phyloP scores from a whole-genome alignment of 2,797 vertebrate genomes.

The Acanthurus tractus region DNA sequence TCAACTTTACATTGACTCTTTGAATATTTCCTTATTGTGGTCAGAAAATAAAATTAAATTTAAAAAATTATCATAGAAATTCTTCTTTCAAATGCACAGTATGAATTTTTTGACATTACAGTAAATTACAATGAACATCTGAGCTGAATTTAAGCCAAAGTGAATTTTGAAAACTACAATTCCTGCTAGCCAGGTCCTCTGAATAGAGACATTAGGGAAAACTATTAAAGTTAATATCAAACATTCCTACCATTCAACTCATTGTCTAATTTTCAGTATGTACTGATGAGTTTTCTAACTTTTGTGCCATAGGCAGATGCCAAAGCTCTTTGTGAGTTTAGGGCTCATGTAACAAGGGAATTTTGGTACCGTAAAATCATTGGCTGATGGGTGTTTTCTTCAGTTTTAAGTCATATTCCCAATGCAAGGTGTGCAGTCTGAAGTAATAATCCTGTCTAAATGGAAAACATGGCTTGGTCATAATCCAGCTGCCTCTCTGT shows the following conservation, averaged over 20 bases:
- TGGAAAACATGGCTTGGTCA: conserved; percentile 80
- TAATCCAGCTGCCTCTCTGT: conserved; percentile 82
- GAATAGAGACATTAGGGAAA: neutral
- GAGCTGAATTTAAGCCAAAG: neutral
- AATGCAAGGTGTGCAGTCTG: conserved; percentile 69
- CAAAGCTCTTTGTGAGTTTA: conserved; percentile 40
- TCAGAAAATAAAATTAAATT: neutral
- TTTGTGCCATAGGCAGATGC: conserved; percentile 32
- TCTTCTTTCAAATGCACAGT: neutral
- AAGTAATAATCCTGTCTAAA: conserved; percentile 83
- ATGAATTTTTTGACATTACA: neutral
- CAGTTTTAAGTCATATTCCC: conserved; percentile 79
- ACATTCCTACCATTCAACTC: conserved; percentile 4
- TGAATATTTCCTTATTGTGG: neutral
- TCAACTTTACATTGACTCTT: neutral
- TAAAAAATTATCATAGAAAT: neutral
- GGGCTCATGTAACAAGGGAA: conserved; percentile 38
- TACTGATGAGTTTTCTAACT: conserved; percentile 40
- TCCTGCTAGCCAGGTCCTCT: conserved; percentile 1
- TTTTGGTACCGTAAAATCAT: conserved; percentile 48
- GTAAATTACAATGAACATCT: conserved; percentile 1
- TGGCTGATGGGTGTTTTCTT: conserved; percentile 71
- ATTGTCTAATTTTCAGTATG: neutral
- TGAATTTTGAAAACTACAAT: conserved; percentile 21
- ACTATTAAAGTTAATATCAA: neutral